Conservation (phyloP, 2,113 vertebrate genomes). For the Hypocryptadius cinnamomeus region DNA sequence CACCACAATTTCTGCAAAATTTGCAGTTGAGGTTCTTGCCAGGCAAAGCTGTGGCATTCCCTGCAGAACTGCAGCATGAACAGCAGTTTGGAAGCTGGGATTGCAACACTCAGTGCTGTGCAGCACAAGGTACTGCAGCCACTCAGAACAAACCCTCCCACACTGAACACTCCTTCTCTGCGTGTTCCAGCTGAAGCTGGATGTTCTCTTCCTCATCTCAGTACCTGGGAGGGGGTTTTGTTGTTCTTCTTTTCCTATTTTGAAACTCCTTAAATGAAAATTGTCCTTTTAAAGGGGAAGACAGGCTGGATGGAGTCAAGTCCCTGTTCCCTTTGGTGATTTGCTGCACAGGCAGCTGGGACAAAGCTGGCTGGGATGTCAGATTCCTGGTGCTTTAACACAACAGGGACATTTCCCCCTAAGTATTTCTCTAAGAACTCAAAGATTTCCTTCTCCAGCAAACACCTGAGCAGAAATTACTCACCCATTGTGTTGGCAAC, state of each 20-base stretch:
- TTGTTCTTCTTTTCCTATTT: neutral
- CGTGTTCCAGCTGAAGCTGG: neutral
- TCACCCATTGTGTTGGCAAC: accelerated
- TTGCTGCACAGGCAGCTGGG: neutral
- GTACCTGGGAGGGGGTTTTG: neutral
- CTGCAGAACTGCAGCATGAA: neutral
- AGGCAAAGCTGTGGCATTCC: neutral
- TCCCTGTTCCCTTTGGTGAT: neutral
- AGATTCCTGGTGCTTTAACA: neutral
- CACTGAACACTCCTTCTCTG: neutral
- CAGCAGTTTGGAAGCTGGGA: neutral
- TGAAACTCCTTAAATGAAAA: neutral
- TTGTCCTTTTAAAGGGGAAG: neutral
- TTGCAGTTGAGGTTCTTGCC: neutral
- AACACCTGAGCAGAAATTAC: slow-evolving; percentile 36
- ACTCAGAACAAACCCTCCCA: neutral
- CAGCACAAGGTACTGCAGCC: neutral
- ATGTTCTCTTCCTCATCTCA: neutral
- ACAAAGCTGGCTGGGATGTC: neutral
- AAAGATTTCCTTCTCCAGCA: slow-evolving; percentile 18
- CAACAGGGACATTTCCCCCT: neutral
- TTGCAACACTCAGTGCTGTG: neutral
- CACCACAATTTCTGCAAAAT: neutral
- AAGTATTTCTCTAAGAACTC: slow-evolving; percentile 3
- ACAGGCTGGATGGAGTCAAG: neutral